Conservation (phyloP, 2,888 invertebrate species). For the Bedellia somnulentella region DNA sequence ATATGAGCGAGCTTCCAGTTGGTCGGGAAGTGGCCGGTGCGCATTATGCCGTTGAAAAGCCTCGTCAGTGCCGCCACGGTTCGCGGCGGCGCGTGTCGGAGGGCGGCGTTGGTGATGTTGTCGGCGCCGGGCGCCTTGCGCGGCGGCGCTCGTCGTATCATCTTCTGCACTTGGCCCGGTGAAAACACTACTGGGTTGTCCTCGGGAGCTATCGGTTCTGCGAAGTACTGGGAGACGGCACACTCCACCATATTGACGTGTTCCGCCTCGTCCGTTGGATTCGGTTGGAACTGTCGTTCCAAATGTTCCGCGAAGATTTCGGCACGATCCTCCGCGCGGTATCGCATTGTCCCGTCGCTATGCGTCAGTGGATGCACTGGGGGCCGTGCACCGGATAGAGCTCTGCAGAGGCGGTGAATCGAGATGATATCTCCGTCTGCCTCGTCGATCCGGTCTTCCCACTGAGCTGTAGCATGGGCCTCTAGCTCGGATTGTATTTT, state of each 20-base stretch:
- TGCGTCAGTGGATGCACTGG: too few relatives aligned
- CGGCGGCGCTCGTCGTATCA: background rate
- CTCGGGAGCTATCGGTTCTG: background rate
- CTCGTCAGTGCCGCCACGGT: constrained; percentile 7
- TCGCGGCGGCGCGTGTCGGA: constrained; percentile 9
- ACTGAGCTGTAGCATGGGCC: too few relatives aligned
- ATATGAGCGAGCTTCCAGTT: constrained; percentile 10
- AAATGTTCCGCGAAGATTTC: background rate
- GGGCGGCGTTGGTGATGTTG: constrained; percentile 9
- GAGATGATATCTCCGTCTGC: too few relatives aligned
- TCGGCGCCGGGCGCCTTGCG: constrained; percentile 11
- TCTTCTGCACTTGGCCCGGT: constrained; percentile 5
- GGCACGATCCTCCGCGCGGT: too few relatives aligned
- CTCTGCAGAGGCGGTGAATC: too few relatives aligned
- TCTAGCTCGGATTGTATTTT: too few relatives aligned
- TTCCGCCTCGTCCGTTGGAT: background rate
- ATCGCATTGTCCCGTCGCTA: too few relatives aligned
- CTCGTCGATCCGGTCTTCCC: too few relatives aligned
- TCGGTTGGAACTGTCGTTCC: background rate
- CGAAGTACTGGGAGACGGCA: too few relatives aligned
- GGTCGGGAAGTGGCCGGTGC: constrained; percentile 11
- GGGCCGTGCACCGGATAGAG: too few relatives aligned
- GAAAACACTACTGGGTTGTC: constrained; percentile 6
- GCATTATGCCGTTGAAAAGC: constrained; percentile 11
- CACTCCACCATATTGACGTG: constrained; percentile 1